phyloP scores from a whole-genome alignment of 2,113 vertebrate species.

The Chitala chitala region DNA sequence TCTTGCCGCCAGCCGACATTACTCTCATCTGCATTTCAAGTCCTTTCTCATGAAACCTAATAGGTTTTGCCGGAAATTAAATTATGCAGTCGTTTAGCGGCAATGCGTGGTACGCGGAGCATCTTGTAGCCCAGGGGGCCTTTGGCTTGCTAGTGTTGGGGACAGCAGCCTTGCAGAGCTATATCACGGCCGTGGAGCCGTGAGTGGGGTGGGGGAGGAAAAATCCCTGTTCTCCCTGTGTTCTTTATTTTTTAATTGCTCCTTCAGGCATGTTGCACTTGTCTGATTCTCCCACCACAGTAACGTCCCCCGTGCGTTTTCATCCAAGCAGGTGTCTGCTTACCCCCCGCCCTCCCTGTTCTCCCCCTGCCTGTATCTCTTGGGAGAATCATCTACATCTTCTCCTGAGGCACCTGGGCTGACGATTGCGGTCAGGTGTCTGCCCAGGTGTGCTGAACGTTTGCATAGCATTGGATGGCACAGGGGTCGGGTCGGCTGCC shows the following conservation, averaged over 20 bases:
- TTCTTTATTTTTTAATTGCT: slow-evolving; percentile 41
- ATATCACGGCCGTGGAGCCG: too few relatives aligned
- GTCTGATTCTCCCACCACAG: slow-evolving; percentile 46
- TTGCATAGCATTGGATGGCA: too few relatives aligned
- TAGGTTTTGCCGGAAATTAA: slow-evolving; percentile 67
- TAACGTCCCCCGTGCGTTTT: slow-evolving; percentile 37
- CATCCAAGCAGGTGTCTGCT: slow-evolving; percentile 54
- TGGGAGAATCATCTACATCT: slow-evolving; percentile 25
- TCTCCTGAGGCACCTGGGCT: slow-evolving; percentile 13
- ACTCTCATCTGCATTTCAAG: slow-evolving; percentile 61
- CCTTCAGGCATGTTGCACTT: slow-evolving; percentile 41
- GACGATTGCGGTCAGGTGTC: slow-evolving; percentile 59
- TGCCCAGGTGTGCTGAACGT: slow-evolving; percentile 64
- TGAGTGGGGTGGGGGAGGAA: too few relatives aligned
- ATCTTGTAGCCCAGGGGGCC: too few relatives aligned
- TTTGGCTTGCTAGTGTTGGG: too few relatives aligned
- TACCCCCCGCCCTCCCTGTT: slow-evolving; percentile 37
- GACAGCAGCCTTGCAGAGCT: too few relatives aligned
- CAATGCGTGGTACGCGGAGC: slow-evolving; percentile 53
- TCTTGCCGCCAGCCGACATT: too few relatives aligned
- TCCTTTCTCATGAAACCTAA: slow-evolving; percentile 64
- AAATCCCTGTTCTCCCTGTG: slow-evolving; percentile 10
- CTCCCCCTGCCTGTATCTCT: slow-evolving; percentile 25
- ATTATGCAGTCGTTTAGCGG: slow-evolving; percentile 64
- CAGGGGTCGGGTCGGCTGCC: too few relatives aligned